phyloP scores from a whole-genome alignment of 2,888 invertebrate genomes.

The Cantharis rufa region DNA sequence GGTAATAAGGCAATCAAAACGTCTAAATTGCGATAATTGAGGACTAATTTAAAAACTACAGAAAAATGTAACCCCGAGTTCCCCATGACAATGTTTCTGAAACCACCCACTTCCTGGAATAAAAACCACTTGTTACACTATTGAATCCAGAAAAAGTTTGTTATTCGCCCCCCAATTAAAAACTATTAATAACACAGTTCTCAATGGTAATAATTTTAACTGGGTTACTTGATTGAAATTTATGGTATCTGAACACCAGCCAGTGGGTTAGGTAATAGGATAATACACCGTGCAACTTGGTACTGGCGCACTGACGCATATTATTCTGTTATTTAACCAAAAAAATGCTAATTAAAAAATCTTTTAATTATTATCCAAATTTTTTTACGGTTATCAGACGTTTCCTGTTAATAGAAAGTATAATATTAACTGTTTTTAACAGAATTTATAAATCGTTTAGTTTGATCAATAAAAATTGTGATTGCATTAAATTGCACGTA shows the following conservation, averaged over 20 bases:
- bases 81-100: background rate
- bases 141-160: background rate
- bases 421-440: background rate
- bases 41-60: background rate
- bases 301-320: background rate
- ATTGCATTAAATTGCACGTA: background rate
- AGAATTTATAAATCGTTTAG: background rate
- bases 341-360: background rate
- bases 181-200: background rate
- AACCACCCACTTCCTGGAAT: background rate
- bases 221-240: background rate
- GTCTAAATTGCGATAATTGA: background rate
- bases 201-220: background rate
- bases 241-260: background rate
- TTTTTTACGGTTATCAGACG: background rate
- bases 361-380: background rate
- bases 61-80: background rate
- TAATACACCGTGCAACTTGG: background rate
- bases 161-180: background rate
- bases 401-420: background rate
- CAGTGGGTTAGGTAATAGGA: background rate
- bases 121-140: background rate
- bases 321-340: background rate
- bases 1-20: background rate
- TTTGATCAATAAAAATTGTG: background rate